A percentile compares a stretch with the other conserved stretches of the same genome.
Conservation (phyloP, 2,113 vertebrate species). For the Anguilla rostrata region DNA sequence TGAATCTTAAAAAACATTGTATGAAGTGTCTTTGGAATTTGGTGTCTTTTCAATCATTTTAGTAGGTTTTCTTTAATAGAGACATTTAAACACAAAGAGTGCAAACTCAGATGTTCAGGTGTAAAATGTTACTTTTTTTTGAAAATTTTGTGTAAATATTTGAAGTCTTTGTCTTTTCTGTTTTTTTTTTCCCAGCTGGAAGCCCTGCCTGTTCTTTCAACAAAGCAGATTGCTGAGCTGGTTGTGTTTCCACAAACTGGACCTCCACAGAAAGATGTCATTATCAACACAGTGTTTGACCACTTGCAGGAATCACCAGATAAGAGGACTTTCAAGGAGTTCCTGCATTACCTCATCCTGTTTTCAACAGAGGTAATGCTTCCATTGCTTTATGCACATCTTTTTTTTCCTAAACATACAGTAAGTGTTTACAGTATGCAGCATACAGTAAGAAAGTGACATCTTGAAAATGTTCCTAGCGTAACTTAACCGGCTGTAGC, state of each 20-base stretch:
- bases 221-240: constrained; percentile 54
- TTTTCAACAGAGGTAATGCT: constrained; percentile 41
- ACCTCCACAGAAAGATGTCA: constrained; percentile 24
- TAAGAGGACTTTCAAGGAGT: constrained; percentile 25
- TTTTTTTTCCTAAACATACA: not conserved
- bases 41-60: constrained; percentile 38
- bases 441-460: not conserved
- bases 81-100: too few species aligned
- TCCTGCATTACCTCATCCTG: constrained; percentile 39
- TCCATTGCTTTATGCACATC: not conserved
- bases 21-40: too few species aligned
- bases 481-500: not conserved
- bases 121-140: not conserved
- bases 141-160: not conserved
- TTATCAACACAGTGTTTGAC: constrained; percentile 58
- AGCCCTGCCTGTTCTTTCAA: constrained; percentile 44
- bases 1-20: too few species aligned
- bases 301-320: constrained; percentile 34
- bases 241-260: constrained; percentile 37
- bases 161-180: not conserved
- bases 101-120: too few species aligned
- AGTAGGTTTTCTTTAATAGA: constrained; percentile 41
- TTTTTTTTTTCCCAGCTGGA: constrained; percentile 46
- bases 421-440: not conserved
- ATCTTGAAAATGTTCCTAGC: not conserved